Percentiles rank a stretch among this genome's conserved stretches.
Evolutionary conservation across 1,140 invertebrate genomes (phyloP).

Genomic region (Hesperophylax magnus): DNA sequence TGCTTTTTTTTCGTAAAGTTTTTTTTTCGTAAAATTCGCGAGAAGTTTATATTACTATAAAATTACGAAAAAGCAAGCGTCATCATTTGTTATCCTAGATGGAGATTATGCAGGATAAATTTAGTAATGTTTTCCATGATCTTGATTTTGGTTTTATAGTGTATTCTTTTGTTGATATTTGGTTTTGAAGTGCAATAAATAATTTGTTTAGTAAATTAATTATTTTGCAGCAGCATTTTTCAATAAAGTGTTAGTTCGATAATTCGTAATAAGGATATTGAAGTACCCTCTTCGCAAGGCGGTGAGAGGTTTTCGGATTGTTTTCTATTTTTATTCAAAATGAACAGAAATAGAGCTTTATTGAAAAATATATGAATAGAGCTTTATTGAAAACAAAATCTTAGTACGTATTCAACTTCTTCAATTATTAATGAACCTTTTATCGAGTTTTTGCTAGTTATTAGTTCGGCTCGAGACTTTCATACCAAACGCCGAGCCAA

Average conservation of each 20-base stretch:
- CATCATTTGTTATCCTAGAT: too few relatives aligned
- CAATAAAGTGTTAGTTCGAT: background rate
- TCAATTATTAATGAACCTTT: constrained; percentile 50
- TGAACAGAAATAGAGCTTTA: constrained; percentile 35
- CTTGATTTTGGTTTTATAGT: too few relatives aligned
- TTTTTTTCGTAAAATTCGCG: too few relatives aligned
- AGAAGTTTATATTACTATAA: too few relatives aligned
- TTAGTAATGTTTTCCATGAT: too few relatives aligned
- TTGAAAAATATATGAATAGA: constrained; percentile 44
- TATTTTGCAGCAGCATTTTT: too few relatives aligned
- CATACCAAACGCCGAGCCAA: constrained; percentile 30
- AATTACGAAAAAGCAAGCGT: too few relatives aligned
- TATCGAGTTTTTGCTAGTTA: constrained; percentile 40
- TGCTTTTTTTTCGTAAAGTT: too few relatives aligned
- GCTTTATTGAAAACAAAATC: constrained; percentile 51
- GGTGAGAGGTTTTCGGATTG: constrained; percentile 39
- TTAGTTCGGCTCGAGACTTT: constrained; percentile 42
- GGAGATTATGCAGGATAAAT: too few relatives aligned
- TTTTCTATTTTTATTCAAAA: constrained; percentile 49
- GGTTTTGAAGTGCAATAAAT: too few relatives aligned
- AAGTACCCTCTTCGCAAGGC: constrained; percentile 38
- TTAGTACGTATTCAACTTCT: constrained; percentile 53
- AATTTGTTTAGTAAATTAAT: too few relatives aligned
- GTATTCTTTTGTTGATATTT: too few relatives aligned
- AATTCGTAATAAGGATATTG: constrained; percentile 40